Conservation (phyloP, 2,113 vertebrate genomes). For the Cricetomys ansorgei region DNA sequence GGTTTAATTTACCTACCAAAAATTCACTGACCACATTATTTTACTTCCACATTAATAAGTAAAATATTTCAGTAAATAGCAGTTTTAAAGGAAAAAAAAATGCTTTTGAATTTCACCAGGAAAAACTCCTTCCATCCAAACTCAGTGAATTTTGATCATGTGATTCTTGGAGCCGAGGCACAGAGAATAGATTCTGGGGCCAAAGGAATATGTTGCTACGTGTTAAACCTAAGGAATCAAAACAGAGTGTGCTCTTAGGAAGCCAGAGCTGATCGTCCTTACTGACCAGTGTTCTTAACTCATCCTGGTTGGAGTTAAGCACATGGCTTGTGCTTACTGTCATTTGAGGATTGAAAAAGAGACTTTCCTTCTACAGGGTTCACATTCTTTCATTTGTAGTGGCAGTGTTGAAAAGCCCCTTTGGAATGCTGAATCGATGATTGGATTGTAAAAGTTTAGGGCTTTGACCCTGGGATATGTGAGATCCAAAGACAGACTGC, state of each 20-base stretch:
- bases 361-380: conserved; percentile 88
- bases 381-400: conserved; percentile 83
- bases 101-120: conserved; percentile 12
- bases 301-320: conserved; percentile 78
- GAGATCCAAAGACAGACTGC: conserved; percentile 89
- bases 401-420: conserved; percentile 87
- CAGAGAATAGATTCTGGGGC: neutral
- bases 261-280: conserved; percentile 83
- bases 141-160: neutral
- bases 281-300: conserved; percentile 73
- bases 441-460: conserved; percentile 91
- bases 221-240: conserved; percentile 74
- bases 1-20: conserved; percentile 30
- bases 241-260: conserved; percentile 82
- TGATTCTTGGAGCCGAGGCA: neutral
- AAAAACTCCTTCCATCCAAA: neutral
- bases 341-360: conserved; percentile 79
- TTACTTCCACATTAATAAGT: neutral
- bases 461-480: conserved; percentile 91
- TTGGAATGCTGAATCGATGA: conserved; percentile 91
- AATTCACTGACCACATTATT: conserved; percentile 17
- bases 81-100: neutral
- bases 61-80: conserved; percentile 44
- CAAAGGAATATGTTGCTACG: conserved; percentile 82
- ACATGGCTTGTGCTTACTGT: conserved; percentile 87